Evolutionary conservation across 2,888 invertebrate genomes (phyloP).

Genomic region (Mesodorylaimus sp.): DNA sequence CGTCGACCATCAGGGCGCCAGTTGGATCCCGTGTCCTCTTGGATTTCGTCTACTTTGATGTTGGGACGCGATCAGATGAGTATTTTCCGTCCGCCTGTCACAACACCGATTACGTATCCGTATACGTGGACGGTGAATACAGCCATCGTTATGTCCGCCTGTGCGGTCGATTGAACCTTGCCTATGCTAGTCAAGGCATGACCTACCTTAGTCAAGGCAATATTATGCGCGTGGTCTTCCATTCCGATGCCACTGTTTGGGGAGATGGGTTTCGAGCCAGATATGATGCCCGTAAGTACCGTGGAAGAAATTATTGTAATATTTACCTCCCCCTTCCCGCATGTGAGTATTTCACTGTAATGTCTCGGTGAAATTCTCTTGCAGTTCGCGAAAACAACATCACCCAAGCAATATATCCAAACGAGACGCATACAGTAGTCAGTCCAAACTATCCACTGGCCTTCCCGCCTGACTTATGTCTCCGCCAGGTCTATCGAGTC

Average conservation of each 20-base stretch:
- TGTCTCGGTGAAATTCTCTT: no score
- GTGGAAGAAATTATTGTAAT: background rate
- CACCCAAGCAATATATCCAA: background rate
- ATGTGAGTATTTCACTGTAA: no score
- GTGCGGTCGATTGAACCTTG: background rate
- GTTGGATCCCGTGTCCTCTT: background rate
- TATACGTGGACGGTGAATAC: background rate
- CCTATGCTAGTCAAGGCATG: background rate
- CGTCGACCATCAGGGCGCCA: background rate
- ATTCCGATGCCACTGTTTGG: background rate
- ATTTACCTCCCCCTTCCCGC: no score
- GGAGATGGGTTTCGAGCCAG: background rate
- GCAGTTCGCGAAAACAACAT: background rate
- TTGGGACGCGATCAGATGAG: background rate
- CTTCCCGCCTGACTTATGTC: background rate
- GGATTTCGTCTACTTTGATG: background rate
- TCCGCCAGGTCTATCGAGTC: background rate
- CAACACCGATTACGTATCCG: background rate
- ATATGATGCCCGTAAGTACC: background rate
- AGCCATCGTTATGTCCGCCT: background rate
- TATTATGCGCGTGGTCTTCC: background rate
- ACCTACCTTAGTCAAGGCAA: background rate
- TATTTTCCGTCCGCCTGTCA: background rate
- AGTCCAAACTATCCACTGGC: background rate
- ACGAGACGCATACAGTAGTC: background rate